These are phyloP conservation scores for Phengaris arion DNA, from an alignment of 2,888 invertebrate species.

Conservation along the genomic window DNA sequence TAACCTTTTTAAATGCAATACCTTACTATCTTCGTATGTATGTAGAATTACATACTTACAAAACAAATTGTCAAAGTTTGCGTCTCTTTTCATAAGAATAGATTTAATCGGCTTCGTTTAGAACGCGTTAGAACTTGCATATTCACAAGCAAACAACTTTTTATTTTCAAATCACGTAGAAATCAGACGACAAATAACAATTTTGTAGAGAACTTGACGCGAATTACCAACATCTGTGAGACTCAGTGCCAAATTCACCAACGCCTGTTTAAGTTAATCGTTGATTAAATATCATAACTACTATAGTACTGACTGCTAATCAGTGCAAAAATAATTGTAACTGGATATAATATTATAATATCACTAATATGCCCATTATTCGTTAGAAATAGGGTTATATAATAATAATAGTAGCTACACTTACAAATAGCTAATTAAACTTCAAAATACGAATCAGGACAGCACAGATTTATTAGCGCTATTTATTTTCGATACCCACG, in stretches of 20 bases:
- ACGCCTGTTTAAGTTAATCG: no score
- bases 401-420: not conserved
- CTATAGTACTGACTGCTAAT: no score
- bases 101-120: not conserved
- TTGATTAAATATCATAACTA: no score
- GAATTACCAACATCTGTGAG: not conserved
- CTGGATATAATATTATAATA: no score
- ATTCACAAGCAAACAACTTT: not conserved
- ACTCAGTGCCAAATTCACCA: no score
- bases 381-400: not conserved
- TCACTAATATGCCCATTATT: not conserved
- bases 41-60: not conserved
- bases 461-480: conserved; percentile 12
- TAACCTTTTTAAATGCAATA: no score
- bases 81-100: not conserved
- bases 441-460: conserved; percentile 7
- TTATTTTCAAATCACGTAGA: not conserved
- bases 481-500: not conserved
- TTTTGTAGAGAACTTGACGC: not conserved
- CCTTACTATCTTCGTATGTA: no score
- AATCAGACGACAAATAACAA: not conserved
- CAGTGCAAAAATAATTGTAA: no score
- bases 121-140: not conserved
- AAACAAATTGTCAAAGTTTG: not conserved
- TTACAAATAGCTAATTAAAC: conserved; percentile 15